phyloP scores from a whole-genome alignment of 2,888 invertebrate genomes.

The Caenorhabditis sp. region DNA sequence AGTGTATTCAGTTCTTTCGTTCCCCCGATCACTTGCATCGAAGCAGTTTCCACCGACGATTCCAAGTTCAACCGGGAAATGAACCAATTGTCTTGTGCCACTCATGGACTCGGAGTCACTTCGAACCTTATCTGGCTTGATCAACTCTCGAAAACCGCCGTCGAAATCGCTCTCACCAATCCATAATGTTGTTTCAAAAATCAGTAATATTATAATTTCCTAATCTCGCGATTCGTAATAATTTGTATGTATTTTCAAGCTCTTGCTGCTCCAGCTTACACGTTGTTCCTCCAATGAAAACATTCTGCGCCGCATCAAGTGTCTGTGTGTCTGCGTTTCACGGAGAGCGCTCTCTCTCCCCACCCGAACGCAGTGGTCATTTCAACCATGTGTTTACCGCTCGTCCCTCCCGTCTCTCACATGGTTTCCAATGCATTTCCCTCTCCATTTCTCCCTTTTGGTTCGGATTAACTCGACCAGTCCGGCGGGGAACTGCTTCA shows the following conservation, averaged over 20 bases:
- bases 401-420: not conserved
- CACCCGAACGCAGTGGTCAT: conserved; percentile 10
- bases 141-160: not conserved
- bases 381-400: not conserved
- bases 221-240: no score
- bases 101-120: conserved; percentile 24
- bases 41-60: not conserved
- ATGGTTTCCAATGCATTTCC: not conserved
- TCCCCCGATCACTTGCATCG: conserved; percentile 20
- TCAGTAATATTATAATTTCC: no score
- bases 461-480: not conserved
- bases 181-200: no score
- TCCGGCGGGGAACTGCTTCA: no score
- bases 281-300: no score
- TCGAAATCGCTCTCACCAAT: not conserved
- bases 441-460: not conserved
- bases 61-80: not conserved
- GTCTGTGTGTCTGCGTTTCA: conserved; percentile 23
- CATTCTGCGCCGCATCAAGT: not conserved
- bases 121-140: conserved; percentile 11
- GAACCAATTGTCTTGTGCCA: not conserved
- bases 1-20: not conserved
- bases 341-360: conserved; percentile 4
- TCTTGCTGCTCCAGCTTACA: no score
- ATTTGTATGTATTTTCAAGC: no score